Conservation (phyloP, 2,113 vertebrate genomes). For the Xerus inauris region DNA sequence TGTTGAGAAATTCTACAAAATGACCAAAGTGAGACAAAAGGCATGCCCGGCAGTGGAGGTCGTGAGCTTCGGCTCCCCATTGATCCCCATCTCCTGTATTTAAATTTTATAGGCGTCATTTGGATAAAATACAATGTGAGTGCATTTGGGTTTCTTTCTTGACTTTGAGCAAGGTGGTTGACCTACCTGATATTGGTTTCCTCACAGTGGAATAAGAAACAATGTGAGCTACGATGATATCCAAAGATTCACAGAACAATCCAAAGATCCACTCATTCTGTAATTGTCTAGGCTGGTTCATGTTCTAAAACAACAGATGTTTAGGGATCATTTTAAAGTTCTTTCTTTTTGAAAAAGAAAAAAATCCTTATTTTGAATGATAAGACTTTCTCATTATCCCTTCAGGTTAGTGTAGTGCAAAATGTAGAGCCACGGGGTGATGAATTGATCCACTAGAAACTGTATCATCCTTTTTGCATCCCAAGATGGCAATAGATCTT, state of each 20-base stretch:
- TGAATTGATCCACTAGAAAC: not conserved
- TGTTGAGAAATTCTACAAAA: not conserved
- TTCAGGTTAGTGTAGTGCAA: not conserved
- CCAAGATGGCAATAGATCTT: not conserved
- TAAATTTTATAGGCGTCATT: not conserved
- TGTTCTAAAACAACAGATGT: not conserved
- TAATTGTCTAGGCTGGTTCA: not conserved
- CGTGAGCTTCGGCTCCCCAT: rapidly evolving
- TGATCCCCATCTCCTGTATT: not conserved
- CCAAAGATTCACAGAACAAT: not conserved
- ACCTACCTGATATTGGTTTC: not conserved
- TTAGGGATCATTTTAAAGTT: not conserved
- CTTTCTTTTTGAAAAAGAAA: not conserved
- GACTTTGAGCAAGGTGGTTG: not conserved
- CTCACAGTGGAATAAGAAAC: not conserved
- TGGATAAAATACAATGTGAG: too few relatives aligned
- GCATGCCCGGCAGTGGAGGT: not conserved
- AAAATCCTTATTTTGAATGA: not conserved
- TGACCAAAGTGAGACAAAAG: not conserved
- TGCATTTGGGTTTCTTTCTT: not conserved
- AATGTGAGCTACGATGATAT: not conserved
- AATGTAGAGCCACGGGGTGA: not conserved
- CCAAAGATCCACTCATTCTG: not conserved
- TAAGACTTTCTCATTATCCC: not conserved
- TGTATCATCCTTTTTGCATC: not conserved